Evolutionary conservation across 23 tunicate genomes (phyloP).

Genomic region (Halocynthia aurantium): DNA sequence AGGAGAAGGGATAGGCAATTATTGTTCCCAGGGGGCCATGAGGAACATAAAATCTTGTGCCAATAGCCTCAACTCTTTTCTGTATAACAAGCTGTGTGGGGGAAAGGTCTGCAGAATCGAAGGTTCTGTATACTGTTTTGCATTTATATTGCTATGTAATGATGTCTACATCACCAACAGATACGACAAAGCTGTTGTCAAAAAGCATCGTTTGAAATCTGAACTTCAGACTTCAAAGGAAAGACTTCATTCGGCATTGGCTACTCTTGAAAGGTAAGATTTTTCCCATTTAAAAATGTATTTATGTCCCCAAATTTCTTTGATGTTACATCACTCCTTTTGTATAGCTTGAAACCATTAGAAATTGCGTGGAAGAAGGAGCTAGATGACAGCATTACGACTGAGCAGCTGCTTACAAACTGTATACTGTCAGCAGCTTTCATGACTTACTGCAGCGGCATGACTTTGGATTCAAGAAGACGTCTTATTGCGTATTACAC

Average conservation of each 20-base stretch:
- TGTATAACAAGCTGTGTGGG: no score
- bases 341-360: conserved; percentile 53
- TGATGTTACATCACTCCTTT: background rate
- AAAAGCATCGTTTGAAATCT: conserved; percentile 64
- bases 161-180: conserved; percentile 5
- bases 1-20: no score
- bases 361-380: conserved; percentile 66
- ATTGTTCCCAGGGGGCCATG: no score
- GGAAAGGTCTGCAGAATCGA: no score
- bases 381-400: conserved; percentile 46
- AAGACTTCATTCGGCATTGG: conserved; percentile 70
- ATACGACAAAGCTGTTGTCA: conserved; percentile 82
- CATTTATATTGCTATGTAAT: no score
- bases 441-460: conserved; percentile 73
- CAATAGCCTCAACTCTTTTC: no score
- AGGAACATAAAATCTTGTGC: no score
- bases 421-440: conserved; percentile 82
- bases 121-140: no score
- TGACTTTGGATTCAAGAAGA: conserved; percentile 73
- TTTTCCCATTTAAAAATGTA: background rate
- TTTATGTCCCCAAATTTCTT: background rate
- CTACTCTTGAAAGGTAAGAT: conserved; percentile 66
- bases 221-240: conserved; percentile 78
- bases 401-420: conserved; percentile 84
- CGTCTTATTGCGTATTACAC: conserved; percentile 74